phyloP scores from a whole-genome alignment of 2,888 invertebrate species.

The Notodonta dromedarius region DNA sequence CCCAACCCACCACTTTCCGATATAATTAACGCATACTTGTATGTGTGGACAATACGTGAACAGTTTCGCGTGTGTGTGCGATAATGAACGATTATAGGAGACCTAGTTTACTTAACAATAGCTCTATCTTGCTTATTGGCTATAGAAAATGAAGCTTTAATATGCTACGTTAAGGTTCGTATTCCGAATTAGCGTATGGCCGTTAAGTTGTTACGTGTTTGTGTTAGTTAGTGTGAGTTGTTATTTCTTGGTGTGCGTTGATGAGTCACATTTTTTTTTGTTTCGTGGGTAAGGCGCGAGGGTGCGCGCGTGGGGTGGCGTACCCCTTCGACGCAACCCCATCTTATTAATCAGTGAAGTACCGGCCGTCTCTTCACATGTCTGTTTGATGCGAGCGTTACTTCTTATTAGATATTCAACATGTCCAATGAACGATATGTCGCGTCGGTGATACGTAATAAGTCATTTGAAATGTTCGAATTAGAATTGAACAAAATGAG shows the following conservation, averaged over 20 bases:
- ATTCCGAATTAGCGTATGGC: slow-evolving; percentile 56
- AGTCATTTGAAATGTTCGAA: slow-evolving; percentile 4
- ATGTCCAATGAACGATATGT: slow-evolving; percentile 19
- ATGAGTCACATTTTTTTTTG: slow-evolving; percentile 86
- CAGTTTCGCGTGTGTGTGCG: slow-evolving; percentile 71
- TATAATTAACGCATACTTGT: slow-evolving; percentile 82
- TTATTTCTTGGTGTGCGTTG: slow-evolving; percentile 79
- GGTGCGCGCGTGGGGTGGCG: slow-evolving; percentile 76
- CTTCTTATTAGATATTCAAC: slow-evolving; percentile 71
- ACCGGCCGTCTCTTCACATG: slow-evolving; percentile 82
- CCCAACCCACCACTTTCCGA: slow-evolving; percentile 83
- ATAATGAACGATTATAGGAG: slow-evolving; percentile 83
- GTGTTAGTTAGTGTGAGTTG: slow-evolving; percentile 56
- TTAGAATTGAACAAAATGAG: not conserved
- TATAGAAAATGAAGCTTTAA: slow-evolving; percentile 57
- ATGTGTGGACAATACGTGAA: slow-evolving; percentile 78
- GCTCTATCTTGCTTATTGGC: slow-evolving; percentile 50
- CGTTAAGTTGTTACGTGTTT: slow-evolving; percentile 56
- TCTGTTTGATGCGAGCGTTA: slow-evolving; percentile 70
- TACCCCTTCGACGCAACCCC: slow-evolving; percentile 81
- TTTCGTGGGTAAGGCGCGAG: slow-evolving; percentile 83
- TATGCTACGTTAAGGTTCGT: slow-evolving; percentile 65
- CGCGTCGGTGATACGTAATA: slow-evolving; percentile 12
- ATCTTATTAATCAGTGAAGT: slow-evolving; percentile 85
- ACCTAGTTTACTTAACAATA: slow-evolving; percentile 70